Conservation (phyloP, 2,113 vertebrate genomes). For the Calyptommatus sinebrachiatus region DNA sequence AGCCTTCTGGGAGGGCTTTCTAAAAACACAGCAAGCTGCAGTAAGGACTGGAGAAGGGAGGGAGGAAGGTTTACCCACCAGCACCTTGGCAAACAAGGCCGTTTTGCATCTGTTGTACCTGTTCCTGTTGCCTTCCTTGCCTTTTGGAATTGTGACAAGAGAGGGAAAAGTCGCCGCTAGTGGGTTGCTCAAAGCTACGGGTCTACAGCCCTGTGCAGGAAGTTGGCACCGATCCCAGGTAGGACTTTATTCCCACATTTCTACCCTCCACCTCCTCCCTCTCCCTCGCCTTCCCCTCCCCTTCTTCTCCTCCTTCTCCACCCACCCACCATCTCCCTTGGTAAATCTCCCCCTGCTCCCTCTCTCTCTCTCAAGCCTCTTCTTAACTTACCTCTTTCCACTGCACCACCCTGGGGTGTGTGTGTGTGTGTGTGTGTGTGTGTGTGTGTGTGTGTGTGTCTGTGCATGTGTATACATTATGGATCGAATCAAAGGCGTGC, state of each 20-base stretch:
- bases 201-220: constrained; percentile 70
- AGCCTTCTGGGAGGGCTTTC: constrained; percentile 24
- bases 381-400: constrained; percentile 33
- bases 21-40: constrained; percentile 40
- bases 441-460: background rate
- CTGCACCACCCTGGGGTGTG: background rate
- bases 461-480: background rate
- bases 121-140: constrained; percentile 67
- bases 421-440: background rate
- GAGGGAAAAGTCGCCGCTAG: constrained; percentile 62
- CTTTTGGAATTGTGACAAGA: constrained; percentile 67
- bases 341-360: constrained; percentile 31
- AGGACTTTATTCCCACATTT: constrained; percentile 66
- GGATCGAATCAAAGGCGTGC: constrained; percentile 5
- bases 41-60: background rate
- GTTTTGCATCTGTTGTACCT: constrained; percentile 66
- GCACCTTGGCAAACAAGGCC: constrained; percentile 59
- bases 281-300: constrained; percentile 40
- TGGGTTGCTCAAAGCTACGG: constrained; percentile 65
- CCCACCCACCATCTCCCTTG: constrained; percentile 60
- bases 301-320: constrained; percentile 44
- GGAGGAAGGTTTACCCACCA: constrained; percentile 39
- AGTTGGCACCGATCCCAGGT: constrained; percentile 72
- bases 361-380: constrained; percentile 13
- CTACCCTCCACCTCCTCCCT: constrained; percentile 52